Conservation (phyloP, 2,888 invertebrate species). For the Nemotelus pantherinus region DNA sequence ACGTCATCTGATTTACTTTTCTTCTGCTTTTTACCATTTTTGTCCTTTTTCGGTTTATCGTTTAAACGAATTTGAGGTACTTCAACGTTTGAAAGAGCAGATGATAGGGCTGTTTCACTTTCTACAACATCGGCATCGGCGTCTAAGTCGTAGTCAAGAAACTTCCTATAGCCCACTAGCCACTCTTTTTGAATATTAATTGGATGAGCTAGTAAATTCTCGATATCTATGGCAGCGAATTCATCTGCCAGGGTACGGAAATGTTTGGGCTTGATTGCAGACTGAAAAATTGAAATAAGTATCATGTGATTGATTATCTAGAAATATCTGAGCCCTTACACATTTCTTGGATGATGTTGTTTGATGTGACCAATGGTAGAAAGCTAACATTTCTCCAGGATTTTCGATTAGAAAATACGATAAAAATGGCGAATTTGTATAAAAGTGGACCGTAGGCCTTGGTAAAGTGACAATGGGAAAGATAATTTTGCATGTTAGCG, state of each 20-base stretch:
- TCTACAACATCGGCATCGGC: constrained; percentile 24
- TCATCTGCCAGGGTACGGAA: neutral
- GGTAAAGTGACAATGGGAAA: constrained; percentile 35
- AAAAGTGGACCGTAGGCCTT: constrained; percentile 2
- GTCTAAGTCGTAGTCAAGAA: constrained; percentile 14
- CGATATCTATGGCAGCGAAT: neutral
- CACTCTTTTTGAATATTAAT: constrained; percentile 40
- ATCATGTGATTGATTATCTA: neutral
- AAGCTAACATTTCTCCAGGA: constrained; percentile 27
- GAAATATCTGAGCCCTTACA: neutral
- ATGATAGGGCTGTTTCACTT: neutral
- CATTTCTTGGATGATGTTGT: neutral
- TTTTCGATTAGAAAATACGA: constrained; percentile 37
- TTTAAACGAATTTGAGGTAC: too few species aligned
- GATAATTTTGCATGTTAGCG: constrained; percentile 16
- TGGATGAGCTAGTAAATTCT: neutral
- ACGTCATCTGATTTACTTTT: neutral
- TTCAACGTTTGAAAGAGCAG: neutral
- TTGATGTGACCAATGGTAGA: constrained; percentile 40
- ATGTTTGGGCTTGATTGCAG: neutral
- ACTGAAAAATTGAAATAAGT: neutral
- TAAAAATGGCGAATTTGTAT: constrained; percentile 34
- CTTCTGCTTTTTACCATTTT: neutral
- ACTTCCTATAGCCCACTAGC: constrained; percentile 11
- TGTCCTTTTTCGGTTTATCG: constrained; percentile 6